Evolutionary conservation across 2,888 invertebrate species (phyloP).

Genomic region (Bembecia ichneumoniformis): DNA sequence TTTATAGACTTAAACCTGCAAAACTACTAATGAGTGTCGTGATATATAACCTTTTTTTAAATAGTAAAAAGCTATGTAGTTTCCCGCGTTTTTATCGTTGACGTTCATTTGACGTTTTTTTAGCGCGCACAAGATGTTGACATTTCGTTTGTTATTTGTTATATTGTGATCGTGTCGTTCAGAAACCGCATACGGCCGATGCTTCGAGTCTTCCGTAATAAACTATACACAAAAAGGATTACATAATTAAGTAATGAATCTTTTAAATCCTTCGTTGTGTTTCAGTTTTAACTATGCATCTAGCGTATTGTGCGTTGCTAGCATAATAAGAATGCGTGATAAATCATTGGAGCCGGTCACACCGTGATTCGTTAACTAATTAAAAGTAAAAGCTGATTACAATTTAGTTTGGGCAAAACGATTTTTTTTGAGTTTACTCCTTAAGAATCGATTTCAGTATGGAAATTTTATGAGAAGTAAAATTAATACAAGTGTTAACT

Average conservation of each 20-base stretch:
- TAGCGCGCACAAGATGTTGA: not conserved
- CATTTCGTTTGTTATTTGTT: not conserved
- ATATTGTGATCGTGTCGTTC: too few species aligned
- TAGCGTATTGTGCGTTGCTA: slow-evolving; percentile 3
- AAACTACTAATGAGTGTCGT: too few species aligned
- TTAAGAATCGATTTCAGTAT: too few species aligned
- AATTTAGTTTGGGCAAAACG: too few species aligned
- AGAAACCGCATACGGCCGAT: too few species aligned
- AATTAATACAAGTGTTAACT: too few species aligned
- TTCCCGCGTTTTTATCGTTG: not conserved
- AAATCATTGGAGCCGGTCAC: slow-evolving; percentile 4
- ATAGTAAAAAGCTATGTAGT: not conserved
- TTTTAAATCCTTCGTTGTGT: not conserved
- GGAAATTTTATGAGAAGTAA: too few species aligned
- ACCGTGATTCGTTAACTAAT: not conserved
- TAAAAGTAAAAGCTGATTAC: too few species aligned
- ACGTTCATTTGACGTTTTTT: not conserved
- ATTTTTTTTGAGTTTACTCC: too few species aligned
- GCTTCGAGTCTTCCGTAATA: not conserved
- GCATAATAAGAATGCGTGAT: slow-evolving; percentile 6
- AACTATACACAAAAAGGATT: not conserved
- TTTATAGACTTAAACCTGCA: too few species aligned
- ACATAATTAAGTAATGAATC: not conserved
- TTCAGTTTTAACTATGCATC: slow-evolving; percentile 3
- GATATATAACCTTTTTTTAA: too few species aligned